A percentile compares a stretch with the other conserved stretches of the same genome.
These are phyloP conservation scores for Coenobita brevimanus DNA, from an alignment of 1,140 invertebrate genomes.

Conservation along the genomic window DNA sequence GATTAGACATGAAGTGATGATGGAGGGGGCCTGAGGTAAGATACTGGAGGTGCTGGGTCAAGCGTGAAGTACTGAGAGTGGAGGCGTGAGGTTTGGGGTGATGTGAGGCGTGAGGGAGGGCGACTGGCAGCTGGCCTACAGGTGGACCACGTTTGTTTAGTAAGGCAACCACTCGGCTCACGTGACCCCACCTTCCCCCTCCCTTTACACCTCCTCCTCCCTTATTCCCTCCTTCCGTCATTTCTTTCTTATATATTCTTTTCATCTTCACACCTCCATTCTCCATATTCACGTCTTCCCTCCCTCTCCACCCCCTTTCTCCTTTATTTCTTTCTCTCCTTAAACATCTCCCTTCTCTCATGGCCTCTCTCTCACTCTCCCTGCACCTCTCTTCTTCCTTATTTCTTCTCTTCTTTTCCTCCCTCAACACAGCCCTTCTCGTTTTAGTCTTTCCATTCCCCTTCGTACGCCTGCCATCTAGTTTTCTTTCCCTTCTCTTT, in stretches of 20 bases:
- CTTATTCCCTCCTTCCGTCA: background rate
- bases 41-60: background rate
- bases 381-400: too few relatives aligned
- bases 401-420: too few relatives aligned
- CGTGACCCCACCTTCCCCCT: background rate
- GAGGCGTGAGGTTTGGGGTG: background rate
- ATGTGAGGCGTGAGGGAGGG: background rate
- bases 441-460: too few relatives aligned
- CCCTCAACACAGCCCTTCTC: too few relatives aligned
- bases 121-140: background rate
- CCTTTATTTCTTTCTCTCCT: too few relatives aligned
- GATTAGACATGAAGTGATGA: background rate
- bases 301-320: too few relatives aligned
- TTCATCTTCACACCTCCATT: background rate
- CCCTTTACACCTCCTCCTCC: background rate
- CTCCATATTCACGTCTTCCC: too few relatives aligned
- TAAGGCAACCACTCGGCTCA: constrained; percentile 24
- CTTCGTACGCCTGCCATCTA: too few relatives aligned
- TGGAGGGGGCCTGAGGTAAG: too few relatives aligned
- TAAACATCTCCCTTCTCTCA: too few relatives aligned
- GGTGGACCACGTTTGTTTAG: constrained; percentile 22
- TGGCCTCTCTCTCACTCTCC: too few relatives aligned
- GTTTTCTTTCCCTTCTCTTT: too few relatives aligned
- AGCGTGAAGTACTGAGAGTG: background rate
- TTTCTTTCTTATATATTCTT: background rate